These are phyloP conservation scores for Drosophila sordidula DNA, from an alignment of 2,888 invertebrate species.

Conservation along the genomic window DNA sequence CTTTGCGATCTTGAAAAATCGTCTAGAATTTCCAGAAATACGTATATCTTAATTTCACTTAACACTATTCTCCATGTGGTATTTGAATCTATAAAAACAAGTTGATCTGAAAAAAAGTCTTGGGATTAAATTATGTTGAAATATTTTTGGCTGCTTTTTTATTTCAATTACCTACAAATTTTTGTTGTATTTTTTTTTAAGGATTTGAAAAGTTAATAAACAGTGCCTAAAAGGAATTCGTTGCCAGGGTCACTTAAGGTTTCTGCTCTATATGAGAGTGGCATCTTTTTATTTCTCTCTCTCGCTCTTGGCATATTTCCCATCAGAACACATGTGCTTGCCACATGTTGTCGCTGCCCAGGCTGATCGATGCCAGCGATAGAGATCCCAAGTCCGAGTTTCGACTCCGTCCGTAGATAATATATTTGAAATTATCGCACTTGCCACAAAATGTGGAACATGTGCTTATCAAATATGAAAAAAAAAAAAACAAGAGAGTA, in stretches of 20 bases:
- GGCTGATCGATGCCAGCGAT: slow-evolving; percentile 7
- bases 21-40: too few species aligned
- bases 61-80: too few species aligned
- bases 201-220: too few species aligned
- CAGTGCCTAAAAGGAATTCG: background rate
- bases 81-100: too few species aligned
- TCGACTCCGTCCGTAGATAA: slow-evolving; percentile 15
- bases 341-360: slow-evolving; percentile 21
- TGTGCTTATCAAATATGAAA: slow-evolving; percentile 59
- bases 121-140: too few species aligned
- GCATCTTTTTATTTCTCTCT: background rate
- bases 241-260: background rate
- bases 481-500: slow-evolving; percentile 9
- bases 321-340: slow-evolving; percentile 16
- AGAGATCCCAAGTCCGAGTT: slow-evolving; percentile 27
- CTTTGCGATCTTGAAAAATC: too few species aligned
- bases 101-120: too few species aligned
- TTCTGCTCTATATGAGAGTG: background rate
- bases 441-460: slow-evolving; percentile 50
- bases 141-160: too few species aligned
- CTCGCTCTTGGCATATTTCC: background rate
- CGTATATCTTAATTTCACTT: too few species aligned
- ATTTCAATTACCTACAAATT: too few species aligned
- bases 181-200: too few species aligned
- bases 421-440: slow-evolving; percentile 48